These are phyloP conservation scores for Melanotaenia parkinsoni DNA, from an alignment of 2,797 vertebrate species.

Conservation along the genomic window DNA sequence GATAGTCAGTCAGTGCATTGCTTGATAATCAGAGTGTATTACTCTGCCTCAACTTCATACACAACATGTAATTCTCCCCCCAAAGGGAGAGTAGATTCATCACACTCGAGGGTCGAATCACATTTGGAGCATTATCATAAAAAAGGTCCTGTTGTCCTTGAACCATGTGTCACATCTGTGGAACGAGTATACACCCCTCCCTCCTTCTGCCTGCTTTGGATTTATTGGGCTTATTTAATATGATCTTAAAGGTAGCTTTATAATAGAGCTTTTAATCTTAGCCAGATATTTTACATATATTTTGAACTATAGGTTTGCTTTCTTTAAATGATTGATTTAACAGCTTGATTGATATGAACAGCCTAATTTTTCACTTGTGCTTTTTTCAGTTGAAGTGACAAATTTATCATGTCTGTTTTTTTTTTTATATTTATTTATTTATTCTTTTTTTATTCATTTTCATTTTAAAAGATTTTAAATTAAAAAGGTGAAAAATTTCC, in stretches of 20 bases:
- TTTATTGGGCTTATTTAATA: conserved; percentile 20
- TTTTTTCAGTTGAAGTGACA: too few species aligned
- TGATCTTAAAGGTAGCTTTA: conserved; percentile 17
- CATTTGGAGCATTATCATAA: conserved; percentile 36
- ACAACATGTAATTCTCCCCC: conserved; percentile 68
- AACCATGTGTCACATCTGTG: conserved; percentile 21
- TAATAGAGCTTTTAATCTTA: conserved; percentile 24
- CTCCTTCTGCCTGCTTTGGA: not conserved
- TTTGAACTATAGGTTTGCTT: not conserved
- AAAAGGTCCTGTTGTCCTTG: conserved; percentile 59
- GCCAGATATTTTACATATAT: conserved; percentile 4
- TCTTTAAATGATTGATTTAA: not conserved
- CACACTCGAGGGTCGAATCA: conserved; percentile 24
- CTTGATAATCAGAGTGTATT: conserved; percentile 69
- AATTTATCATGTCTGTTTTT: too few species aligned
- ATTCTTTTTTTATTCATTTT: not conserved
- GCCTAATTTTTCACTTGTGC: too few species aligned
- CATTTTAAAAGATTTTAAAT: not conserved
- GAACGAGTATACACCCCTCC: not conserved
- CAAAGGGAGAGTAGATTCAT: conserved; percentile 60
- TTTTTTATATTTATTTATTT: too few species aligned
- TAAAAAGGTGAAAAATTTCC: too few species aligned
- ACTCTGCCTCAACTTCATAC: conserved; percentile 59
- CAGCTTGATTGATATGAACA: too few species aligned
- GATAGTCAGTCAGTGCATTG: conserved; percentile 51